A percentile compares a stretch with the other conserved stretches of the same genome.
Evolutionary conservation across 2,888 invertebrate species (phyloP).

Genomic region (Podabrus alpinus): DNA sequence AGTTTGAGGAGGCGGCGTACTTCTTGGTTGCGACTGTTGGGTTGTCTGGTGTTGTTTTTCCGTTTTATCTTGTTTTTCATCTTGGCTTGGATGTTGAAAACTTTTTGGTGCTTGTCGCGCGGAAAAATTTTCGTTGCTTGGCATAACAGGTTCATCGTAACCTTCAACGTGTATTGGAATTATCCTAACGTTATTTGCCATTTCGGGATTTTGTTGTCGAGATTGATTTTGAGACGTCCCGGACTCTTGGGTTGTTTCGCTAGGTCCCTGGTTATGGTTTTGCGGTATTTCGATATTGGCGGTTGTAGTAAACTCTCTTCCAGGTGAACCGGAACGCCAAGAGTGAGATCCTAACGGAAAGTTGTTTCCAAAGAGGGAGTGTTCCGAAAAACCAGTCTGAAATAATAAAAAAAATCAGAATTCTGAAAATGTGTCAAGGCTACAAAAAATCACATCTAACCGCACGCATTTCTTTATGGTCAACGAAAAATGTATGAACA

Average conservation of each 20-base stretch:
- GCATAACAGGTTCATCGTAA: slow-evolving; percentile 76
- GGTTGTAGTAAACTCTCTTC: slow-evolving; percentile 57
- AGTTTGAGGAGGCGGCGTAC: slow-evolving; percentile 28
- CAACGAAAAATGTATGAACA: background rate
- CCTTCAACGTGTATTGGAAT: slow-evolving; percentile 91
- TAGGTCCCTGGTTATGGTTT: slow-evolving; percentile 77
- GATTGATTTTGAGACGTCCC: slow-evolving; percentile 45
- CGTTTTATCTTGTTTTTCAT: slow-evolving; percentile 47
- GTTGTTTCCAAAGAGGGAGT: slow-evolving; percentile 55
- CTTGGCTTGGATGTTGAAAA: slow-evolving; percentile 53
- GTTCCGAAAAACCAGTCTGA: slow-evolving; percentile 76
- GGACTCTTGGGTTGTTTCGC: slow-evolving; percentile 52
- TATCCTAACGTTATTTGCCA: slow-evolving; percentile 68
- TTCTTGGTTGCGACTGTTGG: slow-evolving; percentile 41
- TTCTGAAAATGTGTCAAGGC: background rate
- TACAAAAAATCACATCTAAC: background rate
- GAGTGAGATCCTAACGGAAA: slow-evolving; percentile 51
- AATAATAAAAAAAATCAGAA: background rate
- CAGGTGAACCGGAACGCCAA: slow-evolving; percentile 55
- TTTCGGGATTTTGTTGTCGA: slow-evolving; percentile 45
- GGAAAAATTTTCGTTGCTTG: slow-evolving; percentile 56
- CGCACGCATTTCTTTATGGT: background rate
- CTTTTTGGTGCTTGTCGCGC: slow-evolving; percentile 42
- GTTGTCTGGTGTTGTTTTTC: slow-evolving; percentile 36
- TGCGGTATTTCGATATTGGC: slow-evolving; percentile 52